A percentile compares a stretch with the other conserved stretches of the same genome.
phyloP scores from a whole-genome alignment of 2,113 vertebrate species.

The Sphyrna mokarran region DNA sequence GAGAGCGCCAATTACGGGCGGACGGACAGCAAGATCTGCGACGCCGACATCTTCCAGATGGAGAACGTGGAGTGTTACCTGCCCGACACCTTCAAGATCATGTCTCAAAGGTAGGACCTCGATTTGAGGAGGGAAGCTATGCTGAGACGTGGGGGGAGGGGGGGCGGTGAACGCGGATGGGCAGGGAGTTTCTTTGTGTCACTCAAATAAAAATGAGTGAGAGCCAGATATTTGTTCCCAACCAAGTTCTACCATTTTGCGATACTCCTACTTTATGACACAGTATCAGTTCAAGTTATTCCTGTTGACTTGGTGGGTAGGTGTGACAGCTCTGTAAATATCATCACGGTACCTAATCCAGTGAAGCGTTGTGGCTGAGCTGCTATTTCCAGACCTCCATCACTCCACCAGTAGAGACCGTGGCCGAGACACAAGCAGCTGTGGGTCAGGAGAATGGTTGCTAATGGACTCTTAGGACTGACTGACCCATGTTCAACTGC shows the following conservation, averaged over 20 bases:
- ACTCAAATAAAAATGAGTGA: neutral
- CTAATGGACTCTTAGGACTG: neutral
- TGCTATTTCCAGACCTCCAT: neutral
- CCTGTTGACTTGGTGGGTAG: neutral
- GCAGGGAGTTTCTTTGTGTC: neutral
- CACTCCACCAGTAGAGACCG: neutral
- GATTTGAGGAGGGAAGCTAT: neutral
- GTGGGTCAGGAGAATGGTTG: neutral
- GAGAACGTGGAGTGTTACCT: slow-evolving; percentile 90
- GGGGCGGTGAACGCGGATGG: too few species aligned
- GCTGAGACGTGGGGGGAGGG: neutral
- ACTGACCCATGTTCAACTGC: too few species aligned
- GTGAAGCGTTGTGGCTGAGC: neutral
- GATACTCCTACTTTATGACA: neutral
- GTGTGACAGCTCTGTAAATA: neutral
- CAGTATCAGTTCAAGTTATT: too few species aligned
- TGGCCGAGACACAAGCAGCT: neutral
- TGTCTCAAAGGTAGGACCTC: slow-evolving; percentile 75
- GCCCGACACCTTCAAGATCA: slow-evolving; percentile 85
- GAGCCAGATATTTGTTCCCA: neutral
- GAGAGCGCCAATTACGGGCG: slow-evolving; percentile 88
- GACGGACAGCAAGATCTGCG: slow-evolving; percentile 90
- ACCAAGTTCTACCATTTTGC: neutral
- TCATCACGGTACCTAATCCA: neutral
- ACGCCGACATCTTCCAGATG: slow-evolving; percentile 90